Evolutionary conservation across 53 echinoderm and acorn worm genomes (phyloP), one percentile per base, ranked within the genome.

Genomic region (Henricia sp.): DNA sequence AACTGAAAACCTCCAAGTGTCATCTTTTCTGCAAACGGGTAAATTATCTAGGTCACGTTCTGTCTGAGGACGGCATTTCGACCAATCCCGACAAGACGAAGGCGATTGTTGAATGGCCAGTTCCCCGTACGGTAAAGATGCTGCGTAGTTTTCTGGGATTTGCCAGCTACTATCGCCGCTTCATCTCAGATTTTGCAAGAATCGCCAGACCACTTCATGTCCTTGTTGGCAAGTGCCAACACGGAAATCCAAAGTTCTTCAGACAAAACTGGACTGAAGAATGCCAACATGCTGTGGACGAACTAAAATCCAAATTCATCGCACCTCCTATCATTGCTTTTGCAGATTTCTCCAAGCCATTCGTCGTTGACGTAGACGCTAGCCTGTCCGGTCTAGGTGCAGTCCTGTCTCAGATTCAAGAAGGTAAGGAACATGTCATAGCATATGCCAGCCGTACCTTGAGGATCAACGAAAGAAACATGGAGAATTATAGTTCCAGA

Each of bases 401-500:
- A 2, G 68, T 83, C 4, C 27, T 68, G 26, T 37, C 68, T 0
- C 83, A 83, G 21, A 33, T 27, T 13, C 37, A 52, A 26, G 68
- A 52, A 2, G 54, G 54, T 3, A 2, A 60, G 9, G 83, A 83
- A n/a, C 20, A 21, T 1, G 83, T 83, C 39, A 34, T 83, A 0
- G 83, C 83, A 1, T 83, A 68, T 52, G 83, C 83, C 2, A 83
- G 83, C 37, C 43, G 29, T 1, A 10, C 66, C 6, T 51, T 82
- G 16, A 33, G 55, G 6, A 50, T 32, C 3, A 48, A 27, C 3
- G 82, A 82, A 34, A 6, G 64, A 13, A 84, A 77, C 34, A 91
- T 91, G 91, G 24, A 84, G 17, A 58, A 85, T 4, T 91, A 91
- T 66, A 70, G 60, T 19, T 88, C 85, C 16, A 75, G 75, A 60